These are phyloP conservation scores for Tetrapedia diversipes DNA, from an alignment of 2,888 invertebrate species.

Conservation along the genomic window DNA sequence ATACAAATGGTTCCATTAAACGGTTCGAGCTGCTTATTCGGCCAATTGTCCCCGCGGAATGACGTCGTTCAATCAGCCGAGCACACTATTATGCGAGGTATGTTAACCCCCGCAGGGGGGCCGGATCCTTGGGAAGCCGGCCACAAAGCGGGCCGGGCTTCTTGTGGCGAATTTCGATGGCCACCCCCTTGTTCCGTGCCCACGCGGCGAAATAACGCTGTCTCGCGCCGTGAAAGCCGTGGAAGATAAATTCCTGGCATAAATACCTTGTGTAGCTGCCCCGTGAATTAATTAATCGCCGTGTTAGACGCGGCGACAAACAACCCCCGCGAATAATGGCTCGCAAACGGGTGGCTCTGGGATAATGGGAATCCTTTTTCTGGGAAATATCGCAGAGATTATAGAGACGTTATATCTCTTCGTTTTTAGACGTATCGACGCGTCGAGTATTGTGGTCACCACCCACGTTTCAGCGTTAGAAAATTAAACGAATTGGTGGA, in stretches of 20 bases:
- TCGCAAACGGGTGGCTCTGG: slow-evolving; percentile 1
- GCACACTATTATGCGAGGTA: slow-evolving; percentile 57
- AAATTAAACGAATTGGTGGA: too few relatives aligned
- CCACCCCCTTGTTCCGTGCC: slow-evolving; percentile 2
- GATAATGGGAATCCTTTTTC: not conserved
- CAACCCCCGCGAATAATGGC: slow-evolving; percentile 24
- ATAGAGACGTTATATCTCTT: not conserved
- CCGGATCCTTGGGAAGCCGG: slow-evolving; percentile 37
- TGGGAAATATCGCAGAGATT: not conserved
- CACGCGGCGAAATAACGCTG: too few relatives aligned
- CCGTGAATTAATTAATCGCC: slow-evolving; percentile 45
- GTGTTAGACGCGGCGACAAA: slow-evolving; percentile 3
- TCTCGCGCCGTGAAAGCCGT: slow-evolving; percentile 4
- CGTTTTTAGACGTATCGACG: not conserved
- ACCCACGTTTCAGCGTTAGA: too few relatives aligned
- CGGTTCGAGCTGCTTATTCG: slow-evolving; percentile 50
- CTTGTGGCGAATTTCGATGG: slow-evolving; percentile 49
- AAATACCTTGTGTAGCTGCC: slow-evolving; percentile 37
- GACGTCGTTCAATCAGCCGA: slow-evolving; percentile 70
- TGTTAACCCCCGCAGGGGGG: slow-evolving; percentile 40
- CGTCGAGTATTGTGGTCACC: too few relatives aligned
- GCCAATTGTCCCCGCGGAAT: slow-evolving; percentile 67
- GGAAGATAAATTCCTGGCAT: slow-evolving; percentile 40
- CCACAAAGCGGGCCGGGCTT: slow-evolving; percentile 36
- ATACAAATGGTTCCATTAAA: slow-evolving; percentile 53